These are phyloP conservation scores for Trachurus trachurus DNA, from an alignment of 2,797 vertebrate genomes.

Conservation along the genomic window DNA sequence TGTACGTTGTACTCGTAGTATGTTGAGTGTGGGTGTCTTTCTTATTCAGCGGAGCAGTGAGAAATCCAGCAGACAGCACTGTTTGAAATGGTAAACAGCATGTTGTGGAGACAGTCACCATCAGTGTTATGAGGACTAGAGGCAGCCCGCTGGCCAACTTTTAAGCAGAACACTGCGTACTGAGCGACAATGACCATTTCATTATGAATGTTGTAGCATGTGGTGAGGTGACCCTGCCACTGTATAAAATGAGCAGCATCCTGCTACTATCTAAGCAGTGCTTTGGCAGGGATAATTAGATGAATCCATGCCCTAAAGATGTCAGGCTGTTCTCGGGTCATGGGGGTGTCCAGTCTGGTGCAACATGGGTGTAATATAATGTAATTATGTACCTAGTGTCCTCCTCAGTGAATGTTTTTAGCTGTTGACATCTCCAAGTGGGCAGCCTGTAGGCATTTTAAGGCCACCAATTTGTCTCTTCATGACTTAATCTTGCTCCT, in stretches of 20 bases:
- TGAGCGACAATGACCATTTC: slow-evolving; percentile 75
- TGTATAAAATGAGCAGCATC: slow-evolving; percentile 57
- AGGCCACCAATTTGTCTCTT: slow-evolving; percentile 17
- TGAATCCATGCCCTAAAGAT: slow-evolving; percentile 67
- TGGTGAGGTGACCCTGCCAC: slow-evolving; percentile 64
- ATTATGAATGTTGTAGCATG: slow-evolving; percentile 71
- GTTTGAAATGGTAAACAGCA: slow-evolving; percentile 74
- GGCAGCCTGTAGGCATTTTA: slow-evolving; percentile 23
- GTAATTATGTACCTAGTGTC: slow-evolving; percentile 52
- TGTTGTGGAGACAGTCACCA: slow-evolving; percentile 64
- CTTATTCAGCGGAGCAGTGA: slow-evolving; percentile 47
- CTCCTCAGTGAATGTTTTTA: slow-evolving; percentile 38
- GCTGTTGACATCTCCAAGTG: slow-evolving; percentile 40
- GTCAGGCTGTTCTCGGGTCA: slow-evolving; percentile 61
- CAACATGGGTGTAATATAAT: slow-evolving; percentile 57
- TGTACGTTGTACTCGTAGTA: not conserved
- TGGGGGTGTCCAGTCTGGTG: slow-evolving; percentile 46
- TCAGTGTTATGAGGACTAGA: slow-evolving; percentile 58
- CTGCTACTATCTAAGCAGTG: slow-evolving; percentile 47
- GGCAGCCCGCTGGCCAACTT: slow-evolving; percentile 71
- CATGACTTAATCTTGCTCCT: not conserved
- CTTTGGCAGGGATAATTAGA: slow-evolving; percentile 70
- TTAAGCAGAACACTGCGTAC: slow-evolving; percentile 69
- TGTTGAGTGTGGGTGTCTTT: slow-evolving; percentile 11
- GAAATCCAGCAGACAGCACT: slow-evolving; percentile 53